A percentile compares a stretch with the other conserved stretches of the same genome.
These are phyloP conservation scores for Nematostella vectensis DNA, from an alignment of 92 coral and sea anemone genomes.

Conservation along the genomic window DNA sequence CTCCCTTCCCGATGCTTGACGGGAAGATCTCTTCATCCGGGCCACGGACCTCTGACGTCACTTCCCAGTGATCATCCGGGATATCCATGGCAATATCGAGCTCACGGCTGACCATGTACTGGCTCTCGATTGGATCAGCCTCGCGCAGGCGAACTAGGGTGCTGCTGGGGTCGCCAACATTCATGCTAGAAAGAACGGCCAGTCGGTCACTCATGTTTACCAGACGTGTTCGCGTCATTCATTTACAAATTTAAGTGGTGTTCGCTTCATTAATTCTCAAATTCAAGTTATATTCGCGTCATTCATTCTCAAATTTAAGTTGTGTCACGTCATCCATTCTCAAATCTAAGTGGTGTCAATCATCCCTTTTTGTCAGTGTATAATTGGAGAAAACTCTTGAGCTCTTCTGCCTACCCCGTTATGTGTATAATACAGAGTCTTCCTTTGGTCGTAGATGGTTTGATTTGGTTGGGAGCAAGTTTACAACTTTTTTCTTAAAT, in stretches of 20 bases:
- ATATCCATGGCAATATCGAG: constrained; percentile 75
- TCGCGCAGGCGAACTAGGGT: constrained; percentile 58
- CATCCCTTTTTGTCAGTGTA: no score
- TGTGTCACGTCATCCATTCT: not conserved
- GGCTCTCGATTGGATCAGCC: constrained; percentile 39
- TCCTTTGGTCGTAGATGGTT: no score
- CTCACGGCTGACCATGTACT: constrained; percentile 72
- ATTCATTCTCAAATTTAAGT: not conserved
- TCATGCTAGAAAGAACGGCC: constrained; percentile 28
- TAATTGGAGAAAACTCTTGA: no score
- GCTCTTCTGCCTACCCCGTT: no score
- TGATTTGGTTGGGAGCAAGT: no score
- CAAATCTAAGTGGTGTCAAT: not conserved
- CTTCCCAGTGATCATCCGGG: constrained; percentile 51
- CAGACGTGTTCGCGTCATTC: no score
- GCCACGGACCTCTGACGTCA: constrained; percentile 63
- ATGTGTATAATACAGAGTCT: no score
- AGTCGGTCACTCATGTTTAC: no score
- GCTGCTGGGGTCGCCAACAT: constrained; percentile 59
- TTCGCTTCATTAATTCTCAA: not conserved
- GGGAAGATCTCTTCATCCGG: constrained; percentile 75
- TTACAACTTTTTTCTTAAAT: no score
- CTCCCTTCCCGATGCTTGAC: constrained; percentile 48
- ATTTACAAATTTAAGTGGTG: no score
- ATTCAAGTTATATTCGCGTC: not conserved